Evolutionary conservation across 2,113 vertebrate genomes (phyloP).

Genomic region (Stegastes partitus): DNA sequence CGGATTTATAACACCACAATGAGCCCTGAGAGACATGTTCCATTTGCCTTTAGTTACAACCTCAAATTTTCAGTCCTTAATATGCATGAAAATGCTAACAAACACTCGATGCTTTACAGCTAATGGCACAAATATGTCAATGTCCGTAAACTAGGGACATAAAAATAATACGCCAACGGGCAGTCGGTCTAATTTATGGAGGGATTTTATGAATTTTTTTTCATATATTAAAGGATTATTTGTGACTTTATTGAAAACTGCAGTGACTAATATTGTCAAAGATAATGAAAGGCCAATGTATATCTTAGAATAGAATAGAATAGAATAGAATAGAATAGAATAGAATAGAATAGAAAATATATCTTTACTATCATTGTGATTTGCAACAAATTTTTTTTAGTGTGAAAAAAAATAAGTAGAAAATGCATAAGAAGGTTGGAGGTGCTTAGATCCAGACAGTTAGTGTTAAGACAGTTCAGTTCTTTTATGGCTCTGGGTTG

Average conservation of each 20-base stretch:
- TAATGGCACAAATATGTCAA: slow-evolving; percentile 2
- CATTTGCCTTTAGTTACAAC: slow-evolving; percentile 1
- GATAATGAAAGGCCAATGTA: neutral
- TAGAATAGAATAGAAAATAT: neutral
- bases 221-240: slow-evolving; percentile 8
- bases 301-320: neutral
- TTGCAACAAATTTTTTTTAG: no score
- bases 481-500: no score
- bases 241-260: neutral
- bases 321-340: neutral
- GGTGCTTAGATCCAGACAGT: no score
- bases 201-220: slow-evolving; percentile 6
- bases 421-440: no score
- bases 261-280: slow-evolving; percentile 9
- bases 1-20: slow-evolving; percentile 9
- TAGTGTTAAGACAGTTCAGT: no score
- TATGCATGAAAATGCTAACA: slow-evolving; percentile 4
- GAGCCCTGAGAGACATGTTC: neutral
- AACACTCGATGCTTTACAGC: neutral
- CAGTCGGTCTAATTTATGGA: slow-evolving; percentile 1
- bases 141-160: neutral
- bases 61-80: slow-evolving; percentile 7
- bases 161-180: neutral
- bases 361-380: no score
- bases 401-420: no score